Conservation (phyloP, 2,797 vertebrate genomes). For the Simalia tracyae region DNA sequence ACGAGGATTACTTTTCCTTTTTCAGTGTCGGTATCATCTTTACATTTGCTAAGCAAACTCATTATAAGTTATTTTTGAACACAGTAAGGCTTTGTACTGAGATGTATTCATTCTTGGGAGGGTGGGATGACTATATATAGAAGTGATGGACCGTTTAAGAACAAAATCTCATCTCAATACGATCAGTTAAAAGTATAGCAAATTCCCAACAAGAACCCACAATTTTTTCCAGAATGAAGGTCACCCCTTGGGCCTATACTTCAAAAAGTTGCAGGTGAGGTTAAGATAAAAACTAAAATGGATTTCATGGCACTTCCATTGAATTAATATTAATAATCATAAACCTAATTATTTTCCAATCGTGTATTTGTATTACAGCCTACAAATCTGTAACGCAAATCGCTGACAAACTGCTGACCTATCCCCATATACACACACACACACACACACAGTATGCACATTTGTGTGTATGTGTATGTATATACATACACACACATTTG, state of each 20-base stretch:
- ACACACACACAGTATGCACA: neutral
- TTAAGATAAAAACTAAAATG: neutral
- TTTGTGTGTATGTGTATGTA: neutral
- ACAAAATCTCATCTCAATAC: conserved; percentile 45
- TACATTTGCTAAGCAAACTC: conserved; percentile 54
- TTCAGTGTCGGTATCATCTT: conserved; percentile 57
- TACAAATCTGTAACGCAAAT: neutral
- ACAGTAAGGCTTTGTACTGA: conserved; percentile 55
- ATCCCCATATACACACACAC: neutral
- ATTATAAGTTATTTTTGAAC: conserved; percentile 60
- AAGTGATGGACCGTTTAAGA: conserved; percentile 66
- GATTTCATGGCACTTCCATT: neutral
- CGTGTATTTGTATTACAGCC: neutral
- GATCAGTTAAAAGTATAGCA: conserved; percentile 28
- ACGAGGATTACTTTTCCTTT: conserved; percentile 59
- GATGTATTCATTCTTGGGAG: conserved; percentile 48
- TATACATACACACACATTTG: neutral
- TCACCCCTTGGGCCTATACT: neutral
- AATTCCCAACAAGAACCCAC: neutral
- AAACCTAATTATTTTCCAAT: neutral
- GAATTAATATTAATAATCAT: neutral
- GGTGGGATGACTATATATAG: conserved; percentile 71
- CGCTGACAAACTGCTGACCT: neutral
- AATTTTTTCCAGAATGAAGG: neutral
- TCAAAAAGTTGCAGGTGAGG: neutral